These are phyloP conservation scores for Poecilia velifera DNA, from an alignment of 2,797 vertebrate species.

Conservation along the genomic window DNA sequence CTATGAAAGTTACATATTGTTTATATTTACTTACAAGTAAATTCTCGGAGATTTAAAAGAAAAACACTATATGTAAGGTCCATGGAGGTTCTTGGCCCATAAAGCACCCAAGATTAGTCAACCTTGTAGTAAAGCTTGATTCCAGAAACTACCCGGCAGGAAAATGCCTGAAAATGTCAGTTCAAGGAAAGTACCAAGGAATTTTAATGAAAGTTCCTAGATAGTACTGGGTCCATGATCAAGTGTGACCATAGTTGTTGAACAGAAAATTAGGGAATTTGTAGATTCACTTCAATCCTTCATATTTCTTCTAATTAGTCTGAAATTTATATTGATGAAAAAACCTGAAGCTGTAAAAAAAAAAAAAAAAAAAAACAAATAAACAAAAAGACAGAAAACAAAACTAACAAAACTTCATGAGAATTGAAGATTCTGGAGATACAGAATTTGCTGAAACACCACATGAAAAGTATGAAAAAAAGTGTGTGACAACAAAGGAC, in stretches of 20 bases:
- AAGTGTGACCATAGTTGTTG: neutral
- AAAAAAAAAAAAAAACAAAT: neutral
- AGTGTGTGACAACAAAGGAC: slow-evolving; percentile 67
- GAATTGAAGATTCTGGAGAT: slow-evolving; percentile 36
- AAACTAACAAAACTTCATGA: slow-evolving; percentile 26
- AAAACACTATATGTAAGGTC: neutral
- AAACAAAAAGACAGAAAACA: slow-evolving; percentile 1
- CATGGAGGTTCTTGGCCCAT: neutral
- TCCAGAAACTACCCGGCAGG: neutral
- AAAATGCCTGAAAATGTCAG: neutral
- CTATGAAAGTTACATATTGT: neutral
- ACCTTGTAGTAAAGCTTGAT: neutral
- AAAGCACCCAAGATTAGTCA: neutral
- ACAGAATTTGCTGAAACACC: slow-evolving; percentile 49
- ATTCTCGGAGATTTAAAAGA: neutral
- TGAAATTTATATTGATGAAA: slow-evolving; percentile 24
- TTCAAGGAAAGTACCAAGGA: neutral
- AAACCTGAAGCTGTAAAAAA: slow-evolving; percentile 47
- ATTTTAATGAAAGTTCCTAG: neutral
- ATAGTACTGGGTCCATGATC: neutral
- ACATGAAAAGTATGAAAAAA: slow-evolving; percentile 51
- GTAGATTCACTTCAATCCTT: slow-evolving; percentile 62
- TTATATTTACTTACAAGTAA: neutral
- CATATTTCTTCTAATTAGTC: slow-evolving; percentile 7
- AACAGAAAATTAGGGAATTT: slow-evolving; percentile 19